A percentile compares a stretch with the other conserved stretches of the same genome.
Conservation (phyloP, 1,140 invertebrate species). For the Homarus americanus region DNA sequence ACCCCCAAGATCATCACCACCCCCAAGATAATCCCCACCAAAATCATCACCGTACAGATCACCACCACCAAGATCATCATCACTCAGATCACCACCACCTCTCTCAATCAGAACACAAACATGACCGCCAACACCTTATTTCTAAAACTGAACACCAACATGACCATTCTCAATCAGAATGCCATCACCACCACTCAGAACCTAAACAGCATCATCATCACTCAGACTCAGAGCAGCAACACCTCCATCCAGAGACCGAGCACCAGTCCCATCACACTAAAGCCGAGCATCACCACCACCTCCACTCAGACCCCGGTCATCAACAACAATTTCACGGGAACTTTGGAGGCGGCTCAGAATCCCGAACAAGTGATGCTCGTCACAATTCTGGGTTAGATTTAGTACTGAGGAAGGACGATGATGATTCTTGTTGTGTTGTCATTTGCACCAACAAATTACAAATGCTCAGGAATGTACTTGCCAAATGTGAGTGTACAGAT, state of each 20-base stretch:
- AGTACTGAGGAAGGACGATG: conserved; percentile 46
- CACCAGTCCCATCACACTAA: background rate
- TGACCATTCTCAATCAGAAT: background rate
- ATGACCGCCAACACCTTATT: background rate
- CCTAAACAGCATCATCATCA: background rate
- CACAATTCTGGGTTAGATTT: conserved; percentile 41
- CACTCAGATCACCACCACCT: background rate
- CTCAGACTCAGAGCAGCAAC: too few relatives aligned
- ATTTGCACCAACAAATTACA: conserved; percentile 62
- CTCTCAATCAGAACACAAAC: background rate
- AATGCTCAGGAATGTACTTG: conserved; percentile 49
- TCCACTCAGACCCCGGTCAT: background rate
- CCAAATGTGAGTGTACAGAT: conserved; percentile 60
- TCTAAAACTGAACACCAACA: conserved; percentile 1
- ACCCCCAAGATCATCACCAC: background rate
- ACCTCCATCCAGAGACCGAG: background rate
- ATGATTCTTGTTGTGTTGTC: conserved; percentile 60
- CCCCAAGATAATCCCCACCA: background rate
- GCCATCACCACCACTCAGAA: conserved; percentile 11
- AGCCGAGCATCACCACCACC: conserved; percentile 6
- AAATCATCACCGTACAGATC: background rate
- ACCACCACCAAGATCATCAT: background rate
- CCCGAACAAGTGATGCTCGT: background rate
- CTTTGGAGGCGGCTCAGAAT: background rate
- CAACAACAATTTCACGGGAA: background rate